A percentile compares a stretch with the other conserved stretches of the same genome.
Evolutionary conservation across 2,797 vertebrate species (phyloP).

Genomic region (Mustela erminea): DNA sequence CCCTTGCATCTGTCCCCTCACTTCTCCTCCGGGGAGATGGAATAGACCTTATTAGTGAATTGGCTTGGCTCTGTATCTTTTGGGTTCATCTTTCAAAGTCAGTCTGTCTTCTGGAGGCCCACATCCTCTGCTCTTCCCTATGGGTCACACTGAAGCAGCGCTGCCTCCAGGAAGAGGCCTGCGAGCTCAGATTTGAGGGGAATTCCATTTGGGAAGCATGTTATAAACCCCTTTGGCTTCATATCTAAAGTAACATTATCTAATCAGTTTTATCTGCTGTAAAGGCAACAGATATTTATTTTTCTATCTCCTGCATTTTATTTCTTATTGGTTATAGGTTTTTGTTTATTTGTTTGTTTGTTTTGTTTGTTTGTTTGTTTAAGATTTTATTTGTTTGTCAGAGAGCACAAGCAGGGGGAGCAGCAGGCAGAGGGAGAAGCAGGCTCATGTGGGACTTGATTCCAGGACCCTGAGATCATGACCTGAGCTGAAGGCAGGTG

Average conservation of each 20-base stretch:
- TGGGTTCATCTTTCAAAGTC: background rate
- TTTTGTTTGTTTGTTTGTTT: too few relatives aligned
- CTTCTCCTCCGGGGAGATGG: background rate
- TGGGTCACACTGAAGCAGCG: background rate
- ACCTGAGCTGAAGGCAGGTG: too few relatives aligned
- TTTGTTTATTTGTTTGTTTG: too few relatives aligned
- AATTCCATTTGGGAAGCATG: background rate
- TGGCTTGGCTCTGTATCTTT: background rate
- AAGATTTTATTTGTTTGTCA: too few relatives aligned
- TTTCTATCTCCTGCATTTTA: constrained; percentile 19
- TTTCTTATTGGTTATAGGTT: background rate
- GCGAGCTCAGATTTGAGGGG: background rate
- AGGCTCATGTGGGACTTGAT: too few relatives aligned
- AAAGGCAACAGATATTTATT: constrained; percentile 13
- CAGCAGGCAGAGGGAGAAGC: too few relatives aligned
- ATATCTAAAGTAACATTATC: background rate
- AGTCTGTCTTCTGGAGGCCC: background rate
- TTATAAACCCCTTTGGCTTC: background rate
- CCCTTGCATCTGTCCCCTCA: background rate
- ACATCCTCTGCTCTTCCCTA: background rate
- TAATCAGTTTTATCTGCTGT: background rate
- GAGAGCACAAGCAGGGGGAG: too few relatives aligned
- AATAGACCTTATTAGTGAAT: background rate
- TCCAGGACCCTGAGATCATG: too few relatives aligned
- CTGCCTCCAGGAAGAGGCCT: background rate